A percentile compares a stretch with the other conserved stretches of the same genome.
phyloP scores from a whole-genome alignment of 2,888 invertebrate species.

The Cetonia aurata region DNA sequence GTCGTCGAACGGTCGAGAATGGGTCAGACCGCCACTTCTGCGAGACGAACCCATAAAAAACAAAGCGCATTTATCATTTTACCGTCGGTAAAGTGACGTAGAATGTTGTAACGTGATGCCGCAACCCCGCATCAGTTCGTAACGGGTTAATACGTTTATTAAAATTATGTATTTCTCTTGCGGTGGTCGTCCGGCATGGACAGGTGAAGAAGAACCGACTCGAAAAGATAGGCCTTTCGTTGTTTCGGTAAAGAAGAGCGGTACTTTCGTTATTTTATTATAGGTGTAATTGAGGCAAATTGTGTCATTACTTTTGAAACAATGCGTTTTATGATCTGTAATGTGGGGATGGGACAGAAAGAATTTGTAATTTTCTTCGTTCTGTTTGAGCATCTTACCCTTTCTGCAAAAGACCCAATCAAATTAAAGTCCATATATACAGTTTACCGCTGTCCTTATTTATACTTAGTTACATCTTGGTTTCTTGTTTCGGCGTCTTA shows the following conservation, averaged over 20 bases:
- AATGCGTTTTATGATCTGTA: background rate
- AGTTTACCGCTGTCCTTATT: too few relatives aligned
- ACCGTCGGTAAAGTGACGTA: slow-evolving; percentile 50
- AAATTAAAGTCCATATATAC: too few relatives aligned
- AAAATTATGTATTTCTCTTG: slow-evolving; percentile 23
- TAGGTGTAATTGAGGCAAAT: background rate
- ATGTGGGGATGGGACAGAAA: background rate
- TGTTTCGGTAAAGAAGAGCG: background rate
- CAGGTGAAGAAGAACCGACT: background rate
- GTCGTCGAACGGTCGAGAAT: slow-evolving; percentile 32
- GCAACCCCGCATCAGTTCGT: slow-evolving; percentile 34
- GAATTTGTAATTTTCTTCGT: background rate
- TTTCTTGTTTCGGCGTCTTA: too few relatives aligned
- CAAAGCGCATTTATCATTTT: slow-evolving; percentile 53
- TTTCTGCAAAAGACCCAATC: too few relatives aligned
- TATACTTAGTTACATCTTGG: too few relatives aligned
- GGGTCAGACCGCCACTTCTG: slow-evolving; percentile 21
- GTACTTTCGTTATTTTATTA: background rate
- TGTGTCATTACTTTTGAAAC: background rate
- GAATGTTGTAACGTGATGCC: slow-evolving; percentile 52
- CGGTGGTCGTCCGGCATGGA: slow-evolving; percentile 4
- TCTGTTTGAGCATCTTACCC: too few relatives aligned
- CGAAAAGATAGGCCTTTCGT: background rate
- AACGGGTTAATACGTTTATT: slow-evolving; percentile 38
- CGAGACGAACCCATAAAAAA: slow-evolving; percentile 44